Evolutionary conservation across 2,888 invertebrate species (phyloP), one percentile per base, ranked within the genome.

Genomic region (Cryptocheilus praepositus): DNA sequence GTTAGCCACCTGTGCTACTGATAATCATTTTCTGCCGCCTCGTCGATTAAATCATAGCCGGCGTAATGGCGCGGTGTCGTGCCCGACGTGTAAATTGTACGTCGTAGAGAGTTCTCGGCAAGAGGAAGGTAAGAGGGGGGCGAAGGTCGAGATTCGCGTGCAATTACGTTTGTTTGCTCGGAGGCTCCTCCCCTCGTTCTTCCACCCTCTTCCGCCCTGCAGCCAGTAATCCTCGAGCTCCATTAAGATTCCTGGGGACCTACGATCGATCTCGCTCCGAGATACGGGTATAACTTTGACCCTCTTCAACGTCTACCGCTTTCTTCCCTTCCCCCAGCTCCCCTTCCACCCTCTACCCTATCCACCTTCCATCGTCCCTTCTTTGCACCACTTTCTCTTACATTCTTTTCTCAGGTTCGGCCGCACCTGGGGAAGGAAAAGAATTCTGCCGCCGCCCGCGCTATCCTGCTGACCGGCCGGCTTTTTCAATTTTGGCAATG

Each of bases 81-180:
- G 57, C 16, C 64, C 49, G 55, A 11, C 70, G 64, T 64, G 43
- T 61, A 67, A 64, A 64, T 64, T 62, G 36, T 36, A 36, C 36
- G 8, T 36, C 36, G 36, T 36, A 36, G 36, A 7, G 36, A 36
- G 36, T 36, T 36, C 36, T 36, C 18, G 57, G 61, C 46, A 57
- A 46, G 49, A 61, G 46, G 58, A 66, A n/a, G 49, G 49, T 16
- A 45, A 45, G 49, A 16, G 13, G 16, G 18, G 16, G 49, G 49
- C 21, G 56, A 49, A 21, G 8, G 44, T 44, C 52, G 46, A 52
- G 64, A 71, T 71, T 75, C 71, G 64, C 76, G 75, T 75, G 82
- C 81, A 83, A 84, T 84, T 84, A 82, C 79, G 79, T 79, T 77
- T 80, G 81, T 81, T 82, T 82, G 82, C 76, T 67, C 65, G 61